A percentile compares a stretch with the other conserved stretches of the same genome.
These are phyloP conservation scores for Lepidothrix coronata DNA, from an alignment of 2,113 vertebrate species.

Conservation along the genomic window DNA sequence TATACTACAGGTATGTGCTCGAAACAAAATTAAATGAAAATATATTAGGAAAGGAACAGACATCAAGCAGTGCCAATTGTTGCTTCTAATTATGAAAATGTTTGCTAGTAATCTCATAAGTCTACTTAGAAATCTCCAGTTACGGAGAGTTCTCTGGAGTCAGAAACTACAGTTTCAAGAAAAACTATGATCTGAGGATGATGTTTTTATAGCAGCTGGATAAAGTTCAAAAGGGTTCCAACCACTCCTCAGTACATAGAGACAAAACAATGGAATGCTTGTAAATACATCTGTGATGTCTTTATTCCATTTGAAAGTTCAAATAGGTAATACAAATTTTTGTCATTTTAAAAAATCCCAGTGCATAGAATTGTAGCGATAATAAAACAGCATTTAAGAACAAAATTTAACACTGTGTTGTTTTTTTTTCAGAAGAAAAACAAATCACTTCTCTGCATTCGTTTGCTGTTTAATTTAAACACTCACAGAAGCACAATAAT, in stretches of 20 bases:
- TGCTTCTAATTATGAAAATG: conserved; percentile 48
- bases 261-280: background rate
- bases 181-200: background rate
- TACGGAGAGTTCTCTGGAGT: background rate
- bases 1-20: background rate
- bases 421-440: background rate
- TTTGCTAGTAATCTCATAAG: conserved; percentile 38
- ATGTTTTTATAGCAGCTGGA: background rate
- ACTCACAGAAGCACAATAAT: background rate
- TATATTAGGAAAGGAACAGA: background rate
- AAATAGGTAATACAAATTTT: background rate
- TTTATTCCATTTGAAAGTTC: background rate
- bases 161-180: background rate
- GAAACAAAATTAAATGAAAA: conserved; percentile 49
- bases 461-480: background rate
- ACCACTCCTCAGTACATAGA: background rate
- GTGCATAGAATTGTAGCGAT: background rate
- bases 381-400: background rate
- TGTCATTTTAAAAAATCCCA: background rate
- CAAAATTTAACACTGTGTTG: background rate
- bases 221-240: background rate
- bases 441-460: background rate
- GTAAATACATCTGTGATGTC: background rate
- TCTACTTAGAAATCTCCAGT: conserved; percentile 19
- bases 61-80: conserved; percentile 15